Evolutionary conservation across 2,113 vertebrate genomes (phyloP).

Genomic region (Cyprinus carpio): DNA sequence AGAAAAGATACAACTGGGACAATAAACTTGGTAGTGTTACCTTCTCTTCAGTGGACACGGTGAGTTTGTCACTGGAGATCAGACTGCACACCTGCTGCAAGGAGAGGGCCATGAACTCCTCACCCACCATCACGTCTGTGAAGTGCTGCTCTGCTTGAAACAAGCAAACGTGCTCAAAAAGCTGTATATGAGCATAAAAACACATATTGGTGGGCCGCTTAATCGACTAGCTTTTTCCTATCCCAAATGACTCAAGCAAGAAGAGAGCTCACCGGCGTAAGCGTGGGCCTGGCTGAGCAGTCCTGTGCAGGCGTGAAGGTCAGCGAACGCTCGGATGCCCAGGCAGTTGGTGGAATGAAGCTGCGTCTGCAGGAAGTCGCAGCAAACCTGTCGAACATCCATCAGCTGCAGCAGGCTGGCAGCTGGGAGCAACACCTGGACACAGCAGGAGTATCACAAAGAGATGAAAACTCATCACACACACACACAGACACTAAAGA

Average conservation of each 20-base stretch:
- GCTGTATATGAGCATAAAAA: conserved; percentile 50
- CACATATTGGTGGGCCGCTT: conserved; percentile 13
- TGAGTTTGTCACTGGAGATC: conserved; percentile 95
- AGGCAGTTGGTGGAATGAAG: conserved; percentile 94
- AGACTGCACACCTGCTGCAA: conserved; percentile 96
- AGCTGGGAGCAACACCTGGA: conserved; percentile 89
- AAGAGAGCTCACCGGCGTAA: conserved; percentile 83
- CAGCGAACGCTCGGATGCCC: conserved; percentile 92
- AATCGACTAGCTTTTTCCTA: background rate
- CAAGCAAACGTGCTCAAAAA: conserved; percentile 16
- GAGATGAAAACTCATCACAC: conserved; percentile 65
- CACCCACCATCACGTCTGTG: conserved; percentile 91
- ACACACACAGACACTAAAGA: background rate
- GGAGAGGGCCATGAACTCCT: conserved; percentile 92
- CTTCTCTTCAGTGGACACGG: conserved; percentile 96
- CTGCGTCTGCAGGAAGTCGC: conserved; percentile 94
- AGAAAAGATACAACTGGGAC: background rate
- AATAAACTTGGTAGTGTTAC: conserved; percentile 65
- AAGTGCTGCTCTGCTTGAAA: conserved; percentile 94
- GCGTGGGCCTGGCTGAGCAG: conserved; percentile 89
- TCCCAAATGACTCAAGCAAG: background rate
- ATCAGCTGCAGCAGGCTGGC: conserved; percentile 92
- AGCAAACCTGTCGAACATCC: conserved; percentile 94
- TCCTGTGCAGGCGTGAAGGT: conserved; percentile 90
- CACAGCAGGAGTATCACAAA: background rate